Percentiles rank a stretch among this genome's conserved stretches.
phyloP scores from a whole-genome alignment of 2,888 invertebrate species.

The Spialia ferax region DNA sequence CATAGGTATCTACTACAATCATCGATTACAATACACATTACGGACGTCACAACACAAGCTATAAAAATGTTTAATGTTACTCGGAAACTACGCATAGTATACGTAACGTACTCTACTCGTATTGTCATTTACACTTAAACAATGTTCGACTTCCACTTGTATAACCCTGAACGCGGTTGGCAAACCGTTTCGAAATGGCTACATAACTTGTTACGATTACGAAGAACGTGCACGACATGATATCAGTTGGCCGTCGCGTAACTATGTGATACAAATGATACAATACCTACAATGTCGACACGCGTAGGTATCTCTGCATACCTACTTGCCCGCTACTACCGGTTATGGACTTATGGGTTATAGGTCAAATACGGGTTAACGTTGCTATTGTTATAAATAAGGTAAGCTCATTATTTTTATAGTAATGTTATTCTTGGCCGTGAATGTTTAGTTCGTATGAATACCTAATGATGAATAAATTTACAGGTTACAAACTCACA shows the following conservation, averaged over 20 bases:
- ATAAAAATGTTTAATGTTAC: not conserved
- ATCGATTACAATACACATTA: not conserved
- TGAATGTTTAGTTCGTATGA: no score
- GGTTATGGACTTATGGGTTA: no score
- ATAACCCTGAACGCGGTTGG: slow-evolving; percentile 26
- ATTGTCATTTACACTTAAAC: not conserved
- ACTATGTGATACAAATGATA: slow-evolving; percentile 13
- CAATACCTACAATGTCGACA: slow-evolving; percentile 29
- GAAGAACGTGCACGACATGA: slow-evolving; percentile 7
- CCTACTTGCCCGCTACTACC: not conserved
- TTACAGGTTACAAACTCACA: no score
- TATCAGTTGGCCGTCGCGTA: slow-evolving; percentile 14
- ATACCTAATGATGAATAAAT: no score
- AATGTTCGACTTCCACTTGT: slow-evolving; percentile 6
- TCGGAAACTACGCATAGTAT: not conserved
- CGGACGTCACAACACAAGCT: not conserved
- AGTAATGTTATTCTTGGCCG: no score
- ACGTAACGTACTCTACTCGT: no score
- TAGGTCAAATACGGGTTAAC: no score
- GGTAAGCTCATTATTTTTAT: no score
- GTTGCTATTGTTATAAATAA: no score
- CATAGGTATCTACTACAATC: no score
- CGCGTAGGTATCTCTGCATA: slow-evolving; percentile 14
- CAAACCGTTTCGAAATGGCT: slow-evolving; percentile 16
- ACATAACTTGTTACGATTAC: slow-evolving; percentile 18